Evolutionary conservation across 2,888 invertebrate genomes (phyloP).

Genomic region (Xylophagus ater): DNA sequence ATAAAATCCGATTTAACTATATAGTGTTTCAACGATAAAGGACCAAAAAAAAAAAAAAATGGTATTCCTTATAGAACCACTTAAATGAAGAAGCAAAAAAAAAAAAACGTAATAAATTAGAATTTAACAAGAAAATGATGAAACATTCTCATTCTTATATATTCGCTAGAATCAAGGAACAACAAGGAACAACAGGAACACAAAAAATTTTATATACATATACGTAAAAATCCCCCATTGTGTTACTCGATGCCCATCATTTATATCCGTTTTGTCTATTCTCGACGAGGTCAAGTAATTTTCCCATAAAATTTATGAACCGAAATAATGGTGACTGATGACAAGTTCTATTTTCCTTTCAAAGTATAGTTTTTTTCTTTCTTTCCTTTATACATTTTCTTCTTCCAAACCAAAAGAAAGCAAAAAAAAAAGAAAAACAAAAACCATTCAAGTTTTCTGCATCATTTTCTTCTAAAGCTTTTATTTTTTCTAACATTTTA

Average conservation of each 20-base stretch:
- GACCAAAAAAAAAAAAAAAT: neutral
- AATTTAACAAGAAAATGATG: slow-evolving; percentile 17
- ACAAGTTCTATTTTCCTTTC: slow-evolving; percentile 11
- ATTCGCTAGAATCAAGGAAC: neutral
- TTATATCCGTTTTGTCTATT: slow-evolving; percentile 16
- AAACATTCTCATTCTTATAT: neutral
- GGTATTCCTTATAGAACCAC: neutral
- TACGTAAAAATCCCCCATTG: slow-evolving; percentile 4
- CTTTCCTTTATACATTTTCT: neutral
- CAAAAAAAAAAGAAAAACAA: too few relatives aligned
- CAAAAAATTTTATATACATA: too few relatives aligned
- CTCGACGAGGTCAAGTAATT: slow-evolving; percentile 10
- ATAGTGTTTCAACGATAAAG: too few relatives aligned
- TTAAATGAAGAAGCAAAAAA: neutral
- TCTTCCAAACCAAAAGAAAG: too few relatives aligned
- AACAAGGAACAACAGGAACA: neutral
- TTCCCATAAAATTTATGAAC: slow-evolving; percentile 19
- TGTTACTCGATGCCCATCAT: slow-evolving; percentile 16
- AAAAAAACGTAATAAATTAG: slow-evolving; percentile 14
- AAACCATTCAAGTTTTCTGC: too few relatives aligned
- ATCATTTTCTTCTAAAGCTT: too few relatives aligned
- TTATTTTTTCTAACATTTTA: too few relatives aligned
- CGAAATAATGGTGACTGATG: slow-evolving; percentile 21
- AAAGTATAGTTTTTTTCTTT: neutral
- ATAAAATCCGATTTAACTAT: too few relatives aligned